These are phyloP conservation scores for Exocentrus adspersus DNA, from an alignment of 2,888 invertebrate genomes.

Conservation along the genomic window DNA sequence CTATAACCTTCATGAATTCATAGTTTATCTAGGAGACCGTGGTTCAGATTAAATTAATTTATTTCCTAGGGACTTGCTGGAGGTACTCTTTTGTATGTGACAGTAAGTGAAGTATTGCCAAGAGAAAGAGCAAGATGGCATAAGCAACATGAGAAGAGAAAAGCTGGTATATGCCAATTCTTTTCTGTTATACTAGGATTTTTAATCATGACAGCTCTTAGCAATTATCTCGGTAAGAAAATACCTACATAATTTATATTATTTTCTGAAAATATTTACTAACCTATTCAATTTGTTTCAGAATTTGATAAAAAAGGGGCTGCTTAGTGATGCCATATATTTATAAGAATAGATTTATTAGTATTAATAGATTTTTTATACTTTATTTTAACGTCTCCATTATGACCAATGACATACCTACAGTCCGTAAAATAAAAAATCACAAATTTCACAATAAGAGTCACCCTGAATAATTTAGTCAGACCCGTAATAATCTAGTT, in stretches of 20 bases:
- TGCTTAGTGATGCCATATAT: too few relatives aligned
- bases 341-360: too few relatives aligned
- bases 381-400: too few relatives aligned
- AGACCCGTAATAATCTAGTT: too few relatives aligned
- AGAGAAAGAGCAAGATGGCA: constrained; percentile 81
- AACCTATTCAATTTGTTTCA: neutral
- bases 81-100: constrained; percentile 80
- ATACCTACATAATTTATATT: neutral
- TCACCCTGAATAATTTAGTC: too few relatives aligned
- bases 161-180: constrained; percentile 74
- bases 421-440: too few relatives aligned
- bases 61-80: constrained; percentile 79
- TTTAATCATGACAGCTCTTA: constrained; percentile 71
- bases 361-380: too few relatives aligned
- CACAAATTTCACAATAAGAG: too few relatives aligned
- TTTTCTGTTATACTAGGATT: constrained; percentile 71
- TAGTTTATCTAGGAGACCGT: too few relatives aligned
- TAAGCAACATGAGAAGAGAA: constrained; percentile 64
- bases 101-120: constrained; percentile 80
- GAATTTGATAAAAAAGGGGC: neutral
- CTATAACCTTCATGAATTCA: constrained; percentile 35
- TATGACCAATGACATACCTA: neutral
- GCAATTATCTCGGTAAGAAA: constrained; percentile 68
- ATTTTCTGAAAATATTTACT: neutral
- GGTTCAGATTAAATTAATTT: too few relatives aligned